Percentiles rank a stretch among this genome's conserved stretches.
These are phyloP conservation scores for Amblyornis subalaris DNA, from an alignment of 2,113 vertebrate genomes.

Conservation along the genomic window DNA sequence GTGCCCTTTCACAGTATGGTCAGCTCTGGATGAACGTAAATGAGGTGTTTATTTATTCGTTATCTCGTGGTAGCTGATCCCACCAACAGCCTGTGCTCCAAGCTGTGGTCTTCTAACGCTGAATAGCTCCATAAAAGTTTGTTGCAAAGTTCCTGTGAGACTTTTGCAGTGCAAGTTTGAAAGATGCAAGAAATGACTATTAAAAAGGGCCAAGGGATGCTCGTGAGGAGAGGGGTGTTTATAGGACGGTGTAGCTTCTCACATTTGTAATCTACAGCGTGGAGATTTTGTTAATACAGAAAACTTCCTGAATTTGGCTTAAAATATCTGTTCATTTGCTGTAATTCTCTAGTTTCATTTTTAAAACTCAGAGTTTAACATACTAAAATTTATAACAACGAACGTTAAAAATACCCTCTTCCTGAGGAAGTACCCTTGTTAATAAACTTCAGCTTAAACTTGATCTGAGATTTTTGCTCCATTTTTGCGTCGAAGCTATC, in stretches of 20 bases:
- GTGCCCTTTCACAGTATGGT: not conserved
- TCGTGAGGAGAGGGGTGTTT: not conserved
- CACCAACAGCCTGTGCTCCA: not conserved
- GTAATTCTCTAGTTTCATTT: not conserved
- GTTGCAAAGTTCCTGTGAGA: not conserved
- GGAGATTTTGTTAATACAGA: not conserved
- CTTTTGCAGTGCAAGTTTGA: not conserved
- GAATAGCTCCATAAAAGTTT: not conserved
- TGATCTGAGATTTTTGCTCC: not conserved
- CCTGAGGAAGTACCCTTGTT: not conserved
- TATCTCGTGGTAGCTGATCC: not conserved
- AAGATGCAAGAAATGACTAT: not conserved
- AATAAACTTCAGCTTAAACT: not conserved
- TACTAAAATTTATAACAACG: not conserved
- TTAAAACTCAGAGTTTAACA: not conserved
- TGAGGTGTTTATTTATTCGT: not conserved
- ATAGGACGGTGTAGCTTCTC: not conserved
- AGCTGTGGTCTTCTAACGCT: not conserved
- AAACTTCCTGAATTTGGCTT: not conserved
- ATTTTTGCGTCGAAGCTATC: not conserved
- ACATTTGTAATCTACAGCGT: not conserved
- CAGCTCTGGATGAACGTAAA: not conserved
- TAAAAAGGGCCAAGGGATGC: not conserved
- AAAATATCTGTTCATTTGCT: not conserved
- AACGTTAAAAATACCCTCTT: not conserved